phyloP scores from a whole-genome alignment of 1,140 invertebrate genomes.

The Hycleus phaleratus region DNA sequence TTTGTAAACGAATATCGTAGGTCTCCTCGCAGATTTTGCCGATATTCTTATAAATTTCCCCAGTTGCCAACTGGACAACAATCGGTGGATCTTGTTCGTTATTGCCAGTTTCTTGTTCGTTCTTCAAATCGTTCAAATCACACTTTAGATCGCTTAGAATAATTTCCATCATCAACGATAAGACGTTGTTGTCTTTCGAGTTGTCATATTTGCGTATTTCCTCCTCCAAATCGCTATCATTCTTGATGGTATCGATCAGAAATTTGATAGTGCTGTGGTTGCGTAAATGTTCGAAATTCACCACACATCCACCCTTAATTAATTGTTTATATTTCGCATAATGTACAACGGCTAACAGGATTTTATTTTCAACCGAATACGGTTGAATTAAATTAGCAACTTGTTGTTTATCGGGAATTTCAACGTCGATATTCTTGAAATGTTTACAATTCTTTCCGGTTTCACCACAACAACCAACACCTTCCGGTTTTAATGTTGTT shows the following conservation, averaged over 20 bases:
- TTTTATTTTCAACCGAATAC: slow-evolving; percentile 20
- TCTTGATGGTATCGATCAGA: background rate
- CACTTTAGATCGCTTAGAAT: slow-evolving; percentile 22
- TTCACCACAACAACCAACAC: background rate
- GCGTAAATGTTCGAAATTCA: slow-evolving; percentile 10
- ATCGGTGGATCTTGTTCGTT: too few relatives aligned
- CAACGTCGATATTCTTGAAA: slow-evolving; percentile 7
- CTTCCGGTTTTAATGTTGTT: slow-evolving; percentile 1
- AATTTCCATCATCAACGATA: slow-evolving; percentile 28
- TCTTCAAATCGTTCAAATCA: slow-evolving; percentile 12
- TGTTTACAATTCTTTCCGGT: too few relatives aligned
- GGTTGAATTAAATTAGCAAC: slow-evolving; percentile 27
- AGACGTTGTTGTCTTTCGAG: slow-evolving; percentile 22
- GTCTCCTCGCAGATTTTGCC: slow-evolving; percentile 20
- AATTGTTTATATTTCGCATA: slow-evolving; percentile 19
- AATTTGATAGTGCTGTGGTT: slow-evolving; percentile 12
- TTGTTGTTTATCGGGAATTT: slow-evolving; percentile 20
- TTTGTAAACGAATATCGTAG: slow-evolving; percentile 14
- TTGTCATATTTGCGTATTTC: slow-evolving; percentile 22
- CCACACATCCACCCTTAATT: slow-evolving; percentile 7
- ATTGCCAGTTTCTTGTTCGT: too few relatives aligned
- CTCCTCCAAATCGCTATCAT: slow-evolving; percentile 5
- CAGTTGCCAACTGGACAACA: too few relatives aligned
- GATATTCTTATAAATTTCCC: slow-evolving; percentile 11
- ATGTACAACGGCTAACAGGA: slow-evolving; percentile 23